These are phyloP conservation scores for Hemaris fuciformis DNA, from an alignment of 2,888 invertebrate species.

Conservation along the genomic window DNA sequence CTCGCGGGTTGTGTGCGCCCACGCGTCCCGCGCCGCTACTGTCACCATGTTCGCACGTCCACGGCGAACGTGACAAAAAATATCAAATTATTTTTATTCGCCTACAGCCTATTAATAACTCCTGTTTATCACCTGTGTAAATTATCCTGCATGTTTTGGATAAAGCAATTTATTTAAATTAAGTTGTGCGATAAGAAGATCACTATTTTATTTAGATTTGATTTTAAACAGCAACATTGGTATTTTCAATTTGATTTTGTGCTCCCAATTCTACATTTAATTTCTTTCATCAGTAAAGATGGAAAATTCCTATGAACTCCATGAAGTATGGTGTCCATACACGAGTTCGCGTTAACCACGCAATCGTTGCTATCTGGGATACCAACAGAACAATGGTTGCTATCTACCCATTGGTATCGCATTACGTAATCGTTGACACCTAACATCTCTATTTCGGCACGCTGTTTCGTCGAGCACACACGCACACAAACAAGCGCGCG, in stretches of 20 bases:
- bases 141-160: not conserved
- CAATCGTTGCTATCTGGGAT: constrained; percentile 43
- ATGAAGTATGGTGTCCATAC: constrained; percentile 19
- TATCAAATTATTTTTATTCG: not conserved
- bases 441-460: constrained; percentile 52
- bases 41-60: constrained; percentile 26
- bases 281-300: not conserved
- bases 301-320: constrained; percentile 9
- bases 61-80: not conserved
- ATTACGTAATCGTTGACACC: constrained; percentile 61
- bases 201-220: not conserved
- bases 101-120: not conserved
- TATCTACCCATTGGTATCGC: constrained; percentile 54
- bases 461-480: constrained; percentile 30
- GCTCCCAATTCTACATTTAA: not conserved
- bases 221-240: not conserved
- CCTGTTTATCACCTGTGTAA: not conserved
- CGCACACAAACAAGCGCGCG: not conserved
- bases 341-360: constrained; percentile 40
- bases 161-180: not conserved
- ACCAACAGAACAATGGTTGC: constrained; percentile 61
- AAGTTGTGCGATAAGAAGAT: not conserved
- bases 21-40: constrained; percentile 60
- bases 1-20: constrained; percentile 55
- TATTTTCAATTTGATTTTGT: too few species aligned